Evolutionary conservation across 2,888 invertebrate species (phyloP), one percentile per base, ranked within the genome.

Genomic region (Galeopsomyia nigrocyanea): DNA sequence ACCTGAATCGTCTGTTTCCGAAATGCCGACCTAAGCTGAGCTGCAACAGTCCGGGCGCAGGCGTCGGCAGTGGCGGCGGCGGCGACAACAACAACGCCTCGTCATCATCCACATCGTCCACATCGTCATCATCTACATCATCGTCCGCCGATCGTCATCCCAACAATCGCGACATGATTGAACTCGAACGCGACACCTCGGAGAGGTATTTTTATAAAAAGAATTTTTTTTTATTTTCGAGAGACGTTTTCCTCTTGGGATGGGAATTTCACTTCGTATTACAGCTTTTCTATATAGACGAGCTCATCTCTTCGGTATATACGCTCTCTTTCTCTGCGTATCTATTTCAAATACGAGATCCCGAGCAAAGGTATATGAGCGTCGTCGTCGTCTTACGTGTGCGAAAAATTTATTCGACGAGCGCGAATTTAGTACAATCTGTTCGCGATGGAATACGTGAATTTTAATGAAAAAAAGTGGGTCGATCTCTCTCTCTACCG

Each of bases 1-100:
- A 86, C 80, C 83, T 86, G 81, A 86, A 84, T 79, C 84, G 83
- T 81, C 83, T 86, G 78, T 86, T 86, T 80, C 86, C 86, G 75
- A 86, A 86, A 86, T 86, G 86, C 83, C 86, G 86, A 86, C 86
- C 86, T 86, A 86, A 83, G 82, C 81, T 70, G 77, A 51, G 9
- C 71, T 49, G 0, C 26, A 68, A 9, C 68, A 64, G 13, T 49
- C 9, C 63, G 49, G 16, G 57, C 60, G 31, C 60, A 47, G 51
- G 53, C 22, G 7, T 31, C 47, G 46, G 14, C 13, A 16, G 17
- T 50, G 51, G 53, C 22, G 7, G 49, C 47, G 46, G 14, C 13
- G 10, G 17, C 56, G 14, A 5, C 26, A 9, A 21, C 49, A 56
- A 10, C 49, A 26, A 22, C 64, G 5, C 73, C 46, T 72, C 75